Conservation (phyloP, 2,113 vertebrate genomes). For the Leptocoma aspasia region DNA sequence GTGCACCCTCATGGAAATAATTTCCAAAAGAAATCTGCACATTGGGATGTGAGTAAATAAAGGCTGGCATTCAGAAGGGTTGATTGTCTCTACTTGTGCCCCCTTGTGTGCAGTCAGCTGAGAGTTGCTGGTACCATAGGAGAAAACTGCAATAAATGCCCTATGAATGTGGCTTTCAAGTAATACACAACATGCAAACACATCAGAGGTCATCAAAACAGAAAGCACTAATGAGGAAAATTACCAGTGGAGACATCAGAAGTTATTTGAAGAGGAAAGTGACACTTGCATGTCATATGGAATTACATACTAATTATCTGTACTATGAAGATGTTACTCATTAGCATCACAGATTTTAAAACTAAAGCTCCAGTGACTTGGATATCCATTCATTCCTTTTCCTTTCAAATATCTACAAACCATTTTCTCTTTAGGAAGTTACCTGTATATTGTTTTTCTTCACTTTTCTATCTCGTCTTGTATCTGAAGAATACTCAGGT, state of each 20-base stretch:
- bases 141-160: neutral
- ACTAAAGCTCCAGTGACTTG: neutral
- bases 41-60: neutral
- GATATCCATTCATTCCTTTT: neutral
- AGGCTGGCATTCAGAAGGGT: neutral
- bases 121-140: neutral
- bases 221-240: neutral
- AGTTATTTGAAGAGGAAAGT: neutral
- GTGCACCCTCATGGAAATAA: neutral
- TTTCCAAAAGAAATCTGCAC: neutral
- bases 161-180: neutral
- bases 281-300: neutral
- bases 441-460: neutral
- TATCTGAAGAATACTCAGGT: neutral
- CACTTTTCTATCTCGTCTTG: neutral
- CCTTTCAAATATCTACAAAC: neutral
- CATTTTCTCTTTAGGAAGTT: neutral
- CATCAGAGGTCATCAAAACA: neutral
- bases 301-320: neutral
- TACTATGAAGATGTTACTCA: neutral
- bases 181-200: neutral
- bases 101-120: neutral
- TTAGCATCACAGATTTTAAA: neutral
- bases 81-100: neutral
- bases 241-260: neutral